Percentiles rank a stretch among this genome's conserved stretches.
These are phyloP conservation scores for Cotesia chilonis DNA, from an alignment of 1,140 invertebrate species.

Conservation along the genomic window DNA sequence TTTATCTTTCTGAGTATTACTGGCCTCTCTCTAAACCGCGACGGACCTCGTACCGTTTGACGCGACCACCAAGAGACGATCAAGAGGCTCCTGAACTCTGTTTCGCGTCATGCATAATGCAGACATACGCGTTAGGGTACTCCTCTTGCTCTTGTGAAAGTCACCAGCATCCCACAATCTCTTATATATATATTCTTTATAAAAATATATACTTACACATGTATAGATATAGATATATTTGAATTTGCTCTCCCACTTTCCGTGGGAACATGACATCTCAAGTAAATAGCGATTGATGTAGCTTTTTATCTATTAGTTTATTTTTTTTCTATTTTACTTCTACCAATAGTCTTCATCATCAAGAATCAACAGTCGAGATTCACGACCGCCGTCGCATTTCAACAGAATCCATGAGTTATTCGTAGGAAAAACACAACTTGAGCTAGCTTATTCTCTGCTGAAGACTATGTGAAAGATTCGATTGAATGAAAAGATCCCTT, in stretches of 20 bases:
- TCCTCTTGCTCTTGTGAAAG: constrained; percentile 30
- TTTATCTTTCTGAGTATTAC: background rate
- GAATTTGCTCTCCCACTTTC: constrained; percentile 11
- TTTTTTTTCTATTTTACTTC: background rate
- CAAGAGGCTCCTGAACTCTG: constrained; percentile 32
- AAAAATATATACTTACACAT: too few relatives aligned
- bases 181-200: background rate
- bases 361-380: constrained; percentile 1
- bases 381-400: too few relatives aligned
- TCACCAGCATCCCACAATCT: constrained; percentile 8
- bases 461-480: too few relatives aligned
- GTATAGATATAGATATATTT: background rate
- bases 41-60: constrained; percentile 10
- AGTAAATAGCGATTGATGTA: constrained; percentile 26
- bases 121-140: constrained; percentile 14
- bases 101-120: constrained; percentile 31
- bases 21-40: constrained; percentile 2
- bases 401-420: too few relatives aligned
- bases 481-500: too few relatives aligned
- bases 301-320: constrained; percentile 1
- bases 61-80: constrained; percentile 27
- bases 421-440: too few relatives aligned
- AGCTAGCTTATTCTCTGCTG: too few relatives aligned
- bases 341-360: background rate
- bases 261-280: constrained; percentile 21